These are phyloP conservation scores for Eristalinus aeneus DNA, from an alignment of 2,888 invertebrate species.

Conservation along the genomic window DNA sequence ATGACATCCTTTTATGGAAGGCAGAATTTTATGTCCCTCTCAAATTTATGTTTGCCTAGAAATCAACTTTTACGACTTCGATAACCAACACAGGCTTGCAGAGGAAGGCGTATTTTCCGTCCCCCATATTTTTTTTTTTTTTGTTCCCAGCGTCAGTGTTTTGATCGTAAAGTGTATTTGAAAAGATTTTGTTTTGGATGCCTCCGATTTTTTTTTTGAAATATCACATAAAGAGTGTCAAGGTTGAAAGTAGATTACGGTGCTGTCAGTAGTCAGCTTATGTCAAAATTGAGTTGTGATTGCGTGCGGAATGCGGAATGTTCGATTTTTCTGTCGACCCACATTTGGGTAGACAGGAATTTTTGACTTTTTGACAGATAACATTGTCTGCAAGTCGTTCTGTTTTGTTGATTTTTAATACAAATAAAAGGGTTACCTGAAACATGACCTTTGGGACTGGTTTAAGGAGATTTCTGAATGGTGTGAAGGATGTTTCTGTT, in stretches of 20 bases:
- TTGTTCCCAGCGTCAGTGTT: background rate
- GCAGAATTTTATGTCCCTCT: background rate
- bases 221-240: background rate
- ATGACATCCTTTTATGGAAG: slow-evolving; percentile 10
- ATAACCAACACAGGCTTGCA: background rate
- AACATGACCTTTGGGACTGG: too few species aligned
- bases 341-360: background rate
- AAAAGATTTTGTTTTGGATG: background rate
- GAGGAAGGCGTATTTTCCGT: background rate
- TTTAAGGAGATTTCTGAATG: too few species aligned
- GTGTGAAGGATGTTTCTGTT: too few species aligned
- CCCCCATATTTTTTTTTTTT: background rate
- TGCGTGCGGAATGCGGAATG: too few species aligned
- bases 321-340: background rate
- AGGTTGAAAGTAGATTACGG: background rate
- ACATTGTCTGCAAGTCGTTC: background rate
- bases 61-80: background rate
- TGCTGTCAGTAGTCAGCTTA: background rate
- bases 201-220: background rate
- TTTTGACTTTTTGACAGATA: background rate
- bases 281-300: background rate
- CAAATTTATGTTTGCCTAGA: background rate
- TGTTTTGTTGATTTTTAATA: background rate
- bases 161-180: background rate
- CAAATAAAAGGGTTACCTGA: too few species aligned